Percentiles rank a stretch among this genome's conserved stretches.
phyloP scores from a whole-genome alignment of 2,113 vertebrate species.

The Bagarius yarrelli region DNA sequence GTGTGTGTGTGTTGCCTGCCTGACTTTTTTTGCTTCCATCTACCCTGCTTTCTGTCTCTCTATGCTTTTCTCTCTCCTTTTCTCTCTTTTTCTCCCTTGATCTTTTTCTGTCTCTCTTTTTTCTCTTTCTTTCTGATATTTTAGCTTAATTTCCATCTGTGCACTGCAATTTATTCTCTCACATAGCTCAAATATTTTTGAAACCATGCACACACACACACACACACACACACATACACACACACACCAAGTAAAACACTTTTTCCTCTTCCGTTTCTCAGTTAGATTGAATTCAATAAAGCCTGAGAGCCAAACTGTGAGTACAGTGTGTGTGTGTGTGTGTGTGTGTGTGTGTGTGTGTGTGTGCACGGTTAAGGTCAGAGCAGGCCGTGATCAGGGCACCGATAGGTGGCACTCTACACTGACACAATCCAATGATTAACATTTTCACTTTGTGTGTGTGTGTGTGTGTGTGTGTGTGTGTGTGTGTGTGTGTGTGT shows the following conservation, averaged over 20 bases:
- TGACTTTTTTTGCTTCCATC: neutral
- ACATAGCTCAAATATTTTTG: neutral
- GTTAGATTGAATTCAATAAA: neutral
- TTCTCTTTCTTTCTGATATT: neutral
- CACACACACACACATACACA: neutral
- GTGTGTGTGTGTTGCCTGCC: constrained; percentile 39
- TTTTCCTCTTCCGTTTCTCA: neutral
- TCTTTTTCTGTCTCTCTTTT: accelerated
- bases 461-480: constrained; percentile 9
- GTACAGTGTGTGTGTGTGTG: constrained; percentile 32
- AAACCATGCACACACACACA: neutral
- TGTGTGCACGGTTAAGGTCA: neutral
- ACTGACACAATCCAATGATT: constrained; percentile 47
- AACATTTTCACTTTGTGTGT: neutral
- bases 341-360: constrained; percentile 52
- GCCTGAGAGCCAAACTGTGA: neutral
- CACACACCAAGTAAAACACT: neutral
- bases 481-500: constrained; percentile 22
- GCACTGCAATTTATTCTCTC: neutral
- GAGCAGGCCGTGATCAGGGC: constrained; percentile 54
- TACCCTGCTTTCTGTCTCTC: constrained; percentile 3
- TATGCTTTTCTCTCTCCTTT: constrained; percentile 34
- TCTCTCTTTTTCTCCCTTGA: neutral
- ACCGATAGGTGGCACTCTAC: constrained; percentile 78
- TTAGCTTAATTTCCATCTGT: neutral